Evolutionary conservation across 1,140 invertebrate genomes (phyloP).

Genomic region (Heliothis subflexa): DNA sequence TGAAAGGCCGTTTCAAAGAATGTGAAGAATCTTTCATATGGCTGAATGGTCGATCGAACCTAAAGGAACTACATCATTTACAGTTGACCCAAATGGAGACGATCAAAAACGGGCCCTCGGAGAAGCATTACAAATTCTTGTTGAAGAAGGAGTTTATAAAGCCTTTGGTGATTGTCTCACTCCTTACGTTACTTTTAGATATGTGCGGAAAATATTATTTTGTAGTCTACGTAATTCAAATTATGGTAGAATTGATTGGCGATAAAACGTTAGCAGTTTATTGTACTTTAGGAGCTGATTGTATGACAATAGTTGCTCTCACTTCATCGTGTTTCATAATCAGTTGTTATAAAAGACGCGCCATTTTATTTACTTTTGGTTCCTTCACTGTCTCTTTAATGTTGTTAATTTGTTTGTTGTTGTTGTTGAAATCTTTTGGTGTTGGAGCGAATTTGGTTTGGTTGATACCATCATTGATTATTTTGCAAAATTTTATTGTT

Average conservation of each 20-base stretch:
- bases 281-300: conserved; percentile 59
- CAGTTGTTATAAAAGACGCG: conserved; percentile 57
- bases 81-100: conserved; percentile 44
- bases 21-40: conserved; percentile 53
- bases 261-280: conserved; percentile 59
- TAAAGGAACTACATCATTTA: conserved; percentile 54
- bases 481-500: conserved; percentile 58
- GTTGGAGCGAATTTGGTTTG: conserved; percentile 42
- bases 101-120: not conserved
- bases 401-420: conserved; percentile 57
- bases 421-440: conserved; percentile 47
- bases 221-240: conserved; percentile 60
- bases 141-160: conserved; percentile 58
- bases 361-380: conserved; percentile 57
- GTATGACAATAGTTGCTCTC: conserved; percentile 56
- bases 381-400: conserved; percentile 54
- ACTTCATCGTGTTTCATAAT: conserved; percentile 55
- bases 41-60: conserved; percentile 53
- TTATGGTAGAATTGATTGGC: conserved; percentile 59
- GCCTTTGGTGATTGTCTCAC: conserved; percentile 56
- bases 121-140: not conserved
- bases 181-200: conserved; percentile 59
- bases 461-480: conserved; percentile 56
- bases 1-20: conserved; percentile 58
- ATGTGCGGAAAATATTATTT: conserved; percentile 62